These are phyloP conservation scores for Lacerta viridis DNA, from an alignment of 2,797 vertebrate genomes.

Conservation along the genomic window DNA sequence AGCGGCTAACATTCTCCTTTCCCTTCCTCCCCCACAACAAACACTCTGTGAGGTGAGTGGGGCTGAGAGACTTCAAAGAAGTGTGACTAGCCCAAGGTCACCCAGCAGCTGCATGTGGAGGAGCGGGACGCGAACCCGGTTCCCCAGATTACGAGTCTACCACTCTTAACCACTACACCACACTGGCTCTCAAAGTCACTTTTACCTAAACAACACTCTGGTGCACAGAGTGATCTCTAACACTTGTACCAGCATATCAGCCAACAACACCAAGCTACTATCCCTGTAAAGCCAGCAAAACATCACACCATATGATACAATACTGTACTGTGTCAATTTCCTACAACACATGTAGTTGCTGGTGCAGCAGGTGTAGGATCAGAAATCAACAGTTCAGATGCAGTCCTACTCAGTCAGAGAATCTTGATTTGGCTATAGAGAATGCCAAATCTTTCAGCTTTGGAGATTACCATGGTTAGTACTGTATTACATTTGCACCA, in stretches of 20 bases:
- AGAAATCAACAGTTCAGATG: background rate
- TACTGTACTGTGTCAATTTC: background rate
- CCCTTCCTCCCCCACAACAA: too few relatives aligned
- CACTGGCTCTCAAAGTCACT: too few relatives aligned
- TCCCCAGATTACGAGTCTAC: too few relatives aligned
- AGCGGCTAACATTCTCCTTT: too few relatives aligned
- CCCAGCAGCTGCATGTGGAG: too few relatives aligned
- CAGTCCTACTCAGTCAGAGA: background rate
- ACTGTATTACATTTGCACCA: background rate
- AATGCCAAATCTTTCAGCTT: background rate
- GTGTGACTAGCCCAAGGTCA: too few relatives aligned
- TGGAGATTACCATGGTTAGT: background rate
- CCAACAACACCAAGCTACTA: background rate
- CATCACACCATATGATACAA: background rate
- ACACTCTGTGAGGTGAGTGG: too few relatives aligned
- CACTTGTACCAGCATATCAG: background rate
- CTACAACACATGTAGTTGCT: background rate
- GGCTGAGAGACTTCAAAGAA: too few relatives aligned
- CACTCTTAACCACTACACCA: too few relatives aligned
- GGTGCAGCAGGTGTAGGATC: background rate
- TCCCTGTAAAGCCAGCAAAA: background rate
- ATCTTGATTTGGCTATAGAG: background rate
- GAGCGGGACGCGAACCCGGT: too few relatives aligned
- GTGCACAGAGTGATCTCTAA: background rate
- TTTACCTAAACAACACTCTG: background rate